Evolutionary conservation across 2,888 invertebrate genomes (phyloP).

Genomic region (Malacosoma neustria): DNA sequence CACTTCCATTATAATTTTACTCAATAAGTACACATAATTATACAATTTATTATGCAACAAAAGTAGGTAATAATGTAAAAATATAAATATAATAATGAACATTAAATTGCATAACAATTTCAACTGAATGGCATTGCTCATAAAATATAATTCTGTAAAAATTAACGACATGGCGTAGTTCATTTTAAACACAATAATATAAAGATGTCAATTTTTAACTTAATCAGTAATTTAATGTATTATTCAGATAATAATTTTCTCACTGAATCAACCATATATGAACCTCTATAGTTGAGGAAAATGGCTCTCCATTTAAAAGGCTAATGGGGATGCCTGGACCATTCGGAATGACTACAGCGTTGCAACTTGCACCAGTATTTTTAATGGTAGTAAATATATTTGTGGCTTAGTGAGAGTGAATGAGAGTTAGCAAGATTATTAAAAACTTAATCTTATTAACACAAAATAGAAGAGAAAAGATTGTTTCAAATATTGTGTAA

Average conservation of each 20-base stretch:
- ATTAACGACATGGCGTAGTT: slow-evolving; percentile 28
- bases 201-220: neutral
- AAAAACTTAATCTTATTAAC: too few species aligned
- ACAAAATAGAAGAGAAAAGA: too few species aligned
- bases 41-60: slow-evolving; percentile 38
- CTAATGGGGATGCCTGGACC: neutral
- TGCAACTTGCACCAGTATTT: too few species aligned
- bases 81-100: slow-evolving; percentile 18
- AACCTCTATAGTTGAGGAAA: neutral
- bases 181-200: neutral
- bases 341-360: neutral
- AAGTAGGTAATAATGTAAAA: slow-evolving; percentile 21
- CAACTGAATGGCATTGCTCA: slow-evolving; percentile 33
- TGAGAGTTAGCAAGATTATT: too few species aligned
- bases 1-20: slow-evolving; percentile 53
- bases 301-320: neutral
- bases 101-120: slow-evolving; percentile 38
- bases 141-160: slow-evolving; percentile 27
- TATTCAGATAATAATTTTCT: neutral
- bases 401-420: too few species aligned
- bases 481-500: too few species aligned
- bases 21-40: slow-evolving; percentile 61
- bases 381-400: too few species aligned
- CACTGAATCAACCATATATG: neutral
- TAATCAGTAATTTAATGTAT: slow-evolving; percentile 3